phyloP scores from a whole-genome alignment of 2,888 invertebrate genomes.

The Andrena chrysosceles region DNA sequence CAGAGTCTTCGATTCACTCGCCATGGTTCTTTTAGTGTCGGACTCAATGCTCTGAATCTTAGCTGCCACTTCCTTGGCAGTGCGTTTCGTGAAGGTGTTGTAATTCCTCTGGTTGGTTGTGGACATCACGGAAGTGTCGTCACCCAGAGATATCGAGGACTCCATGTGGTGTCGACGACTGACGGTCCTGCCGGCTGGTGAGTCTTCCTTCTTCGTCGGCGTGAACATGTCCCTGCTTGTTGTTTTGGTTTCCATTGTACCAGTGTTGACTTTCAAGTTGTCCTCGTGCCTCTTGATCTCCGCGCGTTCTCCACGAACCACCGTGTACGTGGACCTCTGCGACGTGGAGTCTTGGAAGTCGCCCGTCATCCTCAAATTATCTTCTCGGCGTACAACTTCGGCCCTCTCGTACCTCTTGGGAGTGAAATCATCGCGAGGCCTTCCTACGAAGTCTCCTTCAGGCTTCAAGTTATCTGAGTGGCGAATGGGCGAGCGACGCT shows the following conservation, averaged over 20 bases:
- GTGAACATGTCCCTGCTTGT: constrained; percentile 86
- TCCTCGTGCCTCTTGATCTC: constrained; percentile 86
- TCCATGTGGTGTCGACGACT: constrained; percentile 88
- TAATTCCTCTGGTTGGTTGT: constrained; percentile 88
- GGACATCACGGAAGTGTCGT: constrained; percentile 86
- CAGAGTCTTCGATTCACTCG: constrained; percentile 79
- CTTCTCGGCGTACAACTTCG: constrained; percentile 84
- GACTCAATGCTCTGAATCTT: constrained; percentile 66
- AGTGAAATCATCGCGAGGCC: constrained; percentile 86
- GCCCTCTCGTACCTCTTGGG: constrained; percentile 87
- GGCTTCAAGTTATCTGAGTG: constrained; percentile 85
- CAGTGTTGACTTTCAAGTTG: constrained; percentile 85
- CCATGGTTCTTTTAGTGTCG: constrained; percentile 56
- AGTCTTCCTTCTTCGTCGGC: constrained; percentile 85
- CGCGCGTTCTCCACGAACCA: constrained; percentile 85
- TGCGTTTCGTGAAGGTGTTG: constrained; percentile 84
- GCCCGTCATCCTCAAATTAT: constrained; percentile 85
- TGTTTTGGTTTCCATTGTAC: constrained; percentile 86
- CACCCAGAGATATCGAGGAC: constrained; percentile 89
- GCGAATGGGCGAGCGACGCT: constrained; percentile 81
- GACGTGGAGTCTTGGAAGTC: constrained; percentile 85
- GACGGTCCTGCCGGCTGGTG: constrained; percentile 85
- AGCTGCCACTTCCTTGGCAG: constrained; percentile 80
- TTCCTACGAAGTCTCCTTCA: constrained; percentile 86
- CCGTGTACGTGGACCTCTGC: constrained; percentile 85